A percentile compares a stretch with the other conserved stretches of the same genome.
phyloP scores from a whole-genome alignment of 2,797 vertebrate species.

The Pogoniulus pusillus region DNA sequence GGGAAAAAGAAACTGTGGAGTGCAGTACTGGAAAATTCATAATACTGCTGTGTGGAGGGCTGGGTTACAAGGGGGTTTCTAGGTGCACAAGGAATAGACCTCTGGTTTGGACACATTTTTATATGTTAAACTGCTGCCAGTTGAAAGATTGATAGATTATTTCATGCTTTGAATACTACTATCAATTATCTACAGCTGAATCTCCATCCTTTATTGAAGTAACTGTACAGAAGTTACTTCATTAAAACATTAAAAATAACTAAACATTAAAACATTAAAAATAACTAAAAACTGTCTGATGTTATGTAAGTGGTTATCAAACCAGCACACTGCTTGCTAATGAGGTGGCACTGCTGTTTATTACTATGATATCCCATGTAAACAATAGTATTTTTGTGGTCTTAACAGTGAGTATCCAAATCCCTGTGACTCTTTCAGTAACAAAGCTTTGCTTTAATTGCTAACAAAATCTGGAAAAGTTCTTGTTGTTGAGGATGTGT shows the following conservation, averaged over 20 bases:
- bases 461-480: constrained; percentile 56
- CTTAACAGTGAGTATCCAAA: neutral
- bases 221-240: neutral
- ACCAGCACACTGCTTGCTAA: neutral
- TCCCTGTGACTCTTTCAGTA: neutral
- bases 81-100: neutral
- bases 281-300: neutral
- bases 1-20: neutral
- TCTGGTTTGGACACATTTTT: neutral
- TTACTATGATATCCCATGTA: neutral
- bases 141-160: neutral
- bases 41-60: neutral
- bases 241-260: too few relatives aligned
- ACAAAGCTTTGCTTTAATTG: constrained; percentile 53
- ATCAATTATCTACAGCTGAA: neutral
- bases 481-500: constrained; percentile 60
- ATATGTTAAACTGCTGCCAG: neutral
- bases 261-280: too few relatives aligned
- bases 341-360: neutral
- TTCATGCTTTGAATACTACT: neutral
- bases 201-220: neutral
- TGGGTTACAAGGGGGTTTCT: neutral
- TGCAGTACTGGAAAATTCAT: neutral
- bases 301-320: neutral
- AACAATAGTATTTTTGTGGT: constrained; percentile 45